Evolutionary conservation across 2,888 invertebrate genomes (phyloP).

Genomic region (Octodonta nipae): DNA sequence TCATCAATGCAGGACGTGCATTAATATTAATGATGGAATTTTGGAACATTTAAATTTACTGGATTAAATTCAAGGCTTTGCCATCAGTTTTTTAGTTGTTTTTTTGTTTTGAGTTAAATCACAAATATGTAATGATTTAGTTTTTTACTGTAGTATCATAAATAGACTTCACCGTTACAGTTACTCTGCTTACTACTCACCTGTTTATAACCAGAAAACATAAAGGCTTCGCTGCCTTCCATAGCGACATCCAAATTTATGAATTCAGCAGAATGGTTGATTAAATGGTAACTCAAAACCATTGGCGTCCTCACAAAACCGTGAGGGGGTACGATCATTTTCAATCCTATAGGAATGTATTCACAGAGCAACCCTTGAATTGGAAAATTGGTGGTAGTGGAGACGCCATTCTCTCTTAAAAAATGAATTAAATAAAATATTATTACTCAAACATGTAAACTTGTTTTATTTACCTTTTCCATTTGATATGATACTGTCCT

Average conservation of each 20-base stretch:
- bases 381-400: conserved; percentile 23
- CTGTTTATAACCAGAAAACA: conserved; percentile 91
- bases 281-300: conserved; percentile 54
- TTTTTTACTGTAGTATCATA: too few species aligned
- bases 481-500: conserved; percentile 42
- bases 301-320: conserved; percentile 61
- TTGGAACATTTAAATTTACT: too few species aligned
- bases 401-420: conserved; percentile 23
- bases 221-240: conserved; percentile 80
- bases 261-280: conserved; percentile 57
- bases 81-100: too few species aligned
- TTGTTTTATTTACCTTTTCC: conserved; percentile 38
- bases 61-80: too few species aligned
- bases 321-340: conserved; percentile 55
- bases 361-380: conserved; percentile 41
- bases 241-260: conserved; percentile 61
- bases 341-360: conserved; percentile 46
- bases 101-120: too few species aligned
- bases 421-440: neutral
- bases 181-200: conserved; percentile 39
- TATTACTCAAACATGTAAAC: too few species aligned
- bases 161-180: too few species aligned
- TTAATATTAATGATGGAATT: too few species aligned
- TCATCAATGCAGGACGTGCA: too few species aligned
- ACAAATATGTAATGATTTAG: too few species aligned